Base-by-base conservation (phyloP, 2,888 invertebrate genomes). In the Alviniconcha strummeri region DNA sequence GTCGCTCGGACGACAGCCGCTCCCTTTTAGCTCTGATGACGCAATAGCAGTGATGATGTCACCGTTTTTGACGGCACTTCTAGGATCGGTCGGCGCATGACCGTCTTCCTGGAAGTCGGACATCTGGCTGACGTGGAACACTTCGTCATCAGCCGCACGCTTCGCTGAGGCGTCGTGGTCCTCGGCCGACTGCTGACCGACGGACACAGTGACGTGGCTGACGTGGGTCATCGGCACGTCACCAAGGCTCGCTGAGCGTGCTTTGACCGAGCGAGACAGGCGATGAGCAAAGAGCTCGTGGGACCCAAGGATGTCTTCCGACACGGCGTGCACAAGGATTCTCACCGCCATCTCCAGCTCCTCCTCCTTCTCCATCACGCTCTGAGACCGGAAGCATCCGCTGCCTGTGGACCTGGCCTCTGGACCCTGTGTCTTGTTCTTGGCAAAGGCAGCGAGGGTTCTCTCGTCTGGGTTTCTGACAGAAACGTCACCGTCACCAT, bases 261-360 rank as follows among this genome's bases (percentile, higher is more conserved):
- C 9, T 36, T 17, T 17, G 9, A n/a, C 13, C 6, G 19, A 55
- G 5, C 6, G 72, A 19, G 19, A 11, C 15, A 19, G 17, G 13
- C 1, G 13, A 5, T 71, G 6, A 3, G 8, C 13, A 52, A 67
- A 64, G 5, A 56, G 72, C 4, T 74, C 64, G 11, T 13, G 54
- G 69, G 55, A 75, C n/a, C 52, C 7, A 15, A 80, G 74, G 36
- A 19, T 64, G 67, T 83, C 80, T 72, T 57, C 79, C 5, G 79
- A 64, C 9, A 81, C 57, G 13, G 74, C 81, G 72, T 60, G 81
- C 5, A 13, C 74, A 11, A 81, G 52, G 72, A 56, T 36, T 19
- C n/a, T 19, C 19, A 72, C 71, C n/a, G 72, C 60, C 71, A 52
- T 60, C 8, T 72, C 75, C 4, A 52, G 8, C 4, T 64, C 64